Evolutionary conservation across 2,888 invertebrate species (phyloP).

Genomic region (Drosophila subsilvestris): DNA sequence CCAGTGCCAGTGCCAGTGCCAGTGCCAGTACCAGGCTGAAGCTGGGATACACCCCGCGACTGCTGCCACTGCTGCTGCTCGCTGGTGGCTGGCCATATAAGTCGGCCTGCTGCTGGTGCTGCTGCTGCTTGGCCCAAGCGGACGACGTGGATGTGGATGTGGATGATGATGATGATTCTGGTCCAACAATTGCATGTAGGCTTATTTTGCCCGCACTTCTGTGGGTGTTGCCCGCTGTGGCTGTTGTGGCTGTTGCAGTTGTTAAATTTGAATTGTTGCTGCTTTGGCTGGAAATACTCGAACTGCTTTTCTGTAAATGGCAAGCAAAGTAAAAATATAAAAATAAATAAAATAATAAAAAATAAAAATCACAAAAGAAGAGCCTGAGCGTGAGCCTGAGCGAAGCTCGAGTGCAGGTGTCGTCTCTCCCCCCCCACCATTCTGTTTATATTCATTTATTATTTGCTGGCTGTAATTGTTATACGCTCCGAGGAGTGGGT

Average conservation of each 20-base stretch:
- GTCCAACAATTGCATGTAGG: constrained; percentile 83
- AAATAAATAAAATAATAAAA: constrained; percentile 24
- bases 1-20: constrained; percentile 21
- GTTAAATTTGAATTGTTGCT: constrained; percentile 80
- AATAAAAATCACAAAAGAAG: constrained; percentile 17
- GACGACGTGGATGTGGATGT: constrained; percentile 63
- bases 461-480: constrained; percentile 20
- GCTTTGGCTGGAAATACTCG: constrained; percentile 82
- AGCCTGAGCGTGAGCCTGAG: constrained; percentile 35
- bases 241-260: constrained; percentile 62
- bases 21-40: not conserved
- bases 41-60: constrained; percentile 72
- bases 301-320: constrained; percentile 82
- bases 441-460: constrained; percentile 19
- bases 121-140: constrained; percentile 74
- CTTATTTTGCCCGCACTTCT: constrained; percentile 81
- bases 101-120: constrained; percentile 69
- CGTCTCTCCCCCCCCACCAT: not conserved
- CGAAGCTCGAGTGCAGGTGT: constrained; percentile 48
- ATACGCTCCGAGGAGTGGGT: constrained; percentile 43
- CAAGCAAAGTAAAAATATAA: constrained; percentile 39
- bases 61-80: constrained; percentile 53
- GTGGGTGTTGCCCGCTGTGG: constrained; percentile 77
- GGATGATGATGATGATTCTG: constrained; percentile 59
- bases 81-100: constrained; percentile 74